Percentiles rank a stretch among this genome's conserved stretches.
Conservation (phyloP, 2,888 invertebrate genomes). For the Megamerina dolium region DNA sequence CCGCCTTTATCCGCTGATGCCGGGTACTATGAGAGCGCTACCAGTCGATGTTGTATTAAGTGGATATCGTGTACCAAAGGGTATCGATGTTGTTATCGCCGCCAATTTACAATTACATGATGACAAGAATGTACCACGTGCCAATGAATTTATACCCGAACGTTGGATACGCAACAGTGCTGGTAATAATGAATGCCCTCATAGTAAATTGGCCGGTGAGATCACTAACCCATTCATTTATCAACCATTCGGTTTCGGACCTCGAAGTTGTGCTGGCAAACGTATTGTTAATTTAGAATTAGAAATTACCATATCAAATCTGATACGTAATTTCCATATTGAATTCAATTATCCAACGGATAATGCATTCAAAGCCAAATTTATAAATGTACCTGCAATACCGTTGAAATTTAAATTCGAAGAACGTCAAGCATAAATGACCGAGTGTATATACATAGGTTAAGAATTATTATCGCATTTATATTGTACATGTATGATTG, state of each 20-base stretch:
- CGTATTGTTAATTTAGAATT: slow-evolving; percentile 69
- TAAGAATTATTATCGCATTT: neutral
- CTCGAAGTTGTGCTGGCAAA: slow-evolving; percentile 63
- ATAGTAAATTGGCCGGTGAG: neutral
- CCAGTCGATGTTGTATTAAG: slow-evolving; percentile 57
- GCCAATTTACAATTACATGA: slow-evolving; percentile 60
- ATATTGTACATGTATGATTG: neutral
- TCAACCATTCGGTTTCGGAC: slow-evolving; percentile 65
- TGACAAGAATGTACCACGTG: slow-evolving; percentile 58
- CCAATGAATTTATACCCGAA: slow-evolving; percentile 64
- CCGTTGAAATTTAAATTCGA: slow-evolving; percentile 45
- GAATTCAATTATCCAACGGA: slow-evolving; percentile 38
- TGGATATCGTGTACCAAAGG: slow-evolving; percentile 59
- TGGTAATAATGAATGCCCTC: too few species aligned
- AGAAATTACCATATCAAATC: slow-evolving; percentile 47
- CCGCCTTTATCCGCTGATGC: slow-evolving; percentile 57
- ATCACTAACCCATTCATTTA: slow-evolving; percentile 34
- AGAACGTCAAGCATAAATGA: slow-evolving; percentile 4
- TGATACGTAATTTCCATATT: slow-evolving; percentile 46
- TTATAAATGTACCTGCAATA: slow-evolving; percentile 43
- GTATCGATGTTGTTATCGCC: slow-evolving; percentile 65
- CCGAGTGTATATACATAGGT: too few species aligned
- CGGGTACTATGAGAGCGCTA: slow-evolving; percentile 55
- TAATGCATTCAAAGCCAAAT: slow-evolving; percentile 30
- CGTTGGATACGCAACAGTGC: slow-evolving; percentile 55